phyloP scores from a whole-genome alignment of 92 coral and sea anemone genomes.

The Galaxea fascicularis region DNA sequence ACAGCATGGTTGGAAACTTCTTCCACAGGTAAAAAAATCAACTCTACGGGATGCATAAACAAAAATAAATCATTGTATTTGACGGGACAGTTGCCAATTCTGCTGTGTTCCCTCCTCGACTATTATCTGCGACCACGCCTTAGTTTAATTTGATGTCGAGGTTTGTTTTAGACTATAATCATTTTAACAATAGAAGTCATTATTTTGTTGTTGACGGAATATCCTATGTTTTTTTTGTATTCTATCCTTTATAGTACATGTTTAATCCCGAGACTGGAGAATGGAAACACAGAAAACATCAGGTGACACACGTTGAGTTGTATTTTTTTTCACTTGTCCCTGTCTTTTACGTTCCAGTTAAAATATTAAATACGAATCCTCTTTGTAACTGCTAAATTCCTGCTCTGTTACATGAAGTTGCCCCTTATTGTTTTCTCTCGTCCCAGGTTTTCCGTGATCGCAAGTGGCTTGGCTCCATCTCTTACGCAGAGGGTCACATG shows the following conservation, averaged over 20 bases:
- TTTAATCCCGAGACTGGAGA: constrained; percentile 99
- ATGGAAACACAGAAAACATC: constrained; percentile 91
- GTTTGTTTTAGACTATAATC: no score
- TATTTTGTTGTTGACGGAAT: background rate
- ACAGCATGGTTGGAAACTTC: constrained; percentile 95
- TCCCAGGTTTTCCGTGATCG: constrained; percentile 93
- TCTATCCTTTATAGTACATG: constrained; percentile 74
- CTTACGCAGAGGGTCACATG: constrained; percentile 91
- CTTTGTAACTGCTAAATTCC: no score
- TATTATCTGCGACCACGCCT: no score
- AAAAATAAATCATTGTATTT: no score
- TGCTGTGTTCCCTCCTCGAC: no score
- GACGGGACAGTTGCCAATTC: no score
- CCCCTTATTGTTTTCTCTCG: background rate
- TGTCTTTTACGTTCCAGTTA: background rate
- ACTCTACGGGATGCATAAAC: no score
- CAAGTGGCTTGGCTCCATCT: constrained; percentile 96
- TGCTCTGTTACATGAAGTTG: background rate
- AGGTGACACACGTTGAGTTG: constrained; percentile 46
- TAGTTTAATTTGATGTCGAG: no score
- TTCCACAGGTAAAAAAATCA: constrained; percentile 81
- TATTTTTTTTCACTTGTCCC: background rate
- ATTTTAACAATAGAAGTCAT: no score
- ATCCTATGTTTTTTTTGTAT: background rate
- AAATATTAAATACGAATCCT: no score